Percentiles rank a stretch among this genome's conserved stretches.
phyloP scores from a whole-genome alignment of 2,113 vertebrate genomes.

The Leucopsar rothschildi region DNA sequence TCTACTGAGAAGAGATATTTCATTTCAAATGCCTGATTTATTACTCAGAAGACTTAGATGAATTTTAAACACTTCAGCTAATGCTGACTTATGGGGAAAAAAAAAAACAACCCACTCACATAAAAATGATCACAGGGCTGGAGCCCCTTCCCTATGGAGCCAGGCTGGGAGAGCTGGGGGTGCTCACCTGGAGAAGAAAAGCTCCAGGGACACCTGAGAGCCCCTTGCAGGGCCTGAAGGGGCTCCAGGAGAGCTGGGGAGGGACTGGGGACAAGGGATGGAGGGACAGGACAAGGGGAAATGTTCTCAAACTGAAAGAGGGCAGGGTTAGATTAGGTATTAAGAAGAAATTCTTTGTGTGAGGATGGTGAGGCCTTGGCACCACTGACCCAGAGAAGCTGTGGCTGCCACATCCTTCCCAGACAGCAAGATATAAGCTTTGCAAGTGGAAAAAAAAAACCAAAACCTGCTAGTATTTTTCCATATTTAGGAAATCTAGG shows the following conservation, averaged over 20 bases:
- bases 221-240: neutral
- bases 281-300: neutral
- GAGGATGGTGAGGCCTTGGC: neutral
- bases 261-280: neutral
- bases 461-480: neutral
- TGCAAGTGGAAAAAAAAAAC: neutral
- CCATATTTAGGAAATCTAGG: neutral
- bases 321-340: neutral
- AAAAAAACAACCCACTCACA: rapidly evolving
- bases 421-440: neutral
- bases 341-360: neutral
- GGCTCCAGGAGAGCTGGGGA: neutral
- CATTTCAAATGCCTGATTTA: neutral
- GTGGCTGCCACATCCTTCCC: neutral
- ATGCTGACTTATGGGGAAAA: neutral
- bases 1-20: neutral
- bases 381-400: rapidly evolving
- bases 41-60: neutral
- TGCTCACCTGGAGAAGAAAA: neutral
- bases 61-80: neutral
- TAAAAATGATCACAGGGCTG: neutral
- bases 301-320: neutral
- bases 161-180: neutral
- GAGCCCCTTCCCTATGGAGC: neutral
- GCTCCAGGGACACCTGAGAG: neutral